Base-by-base conservation (phyloP, 2,888 invertebrate species). In the Pachycephus smyrnensis region DNA sequence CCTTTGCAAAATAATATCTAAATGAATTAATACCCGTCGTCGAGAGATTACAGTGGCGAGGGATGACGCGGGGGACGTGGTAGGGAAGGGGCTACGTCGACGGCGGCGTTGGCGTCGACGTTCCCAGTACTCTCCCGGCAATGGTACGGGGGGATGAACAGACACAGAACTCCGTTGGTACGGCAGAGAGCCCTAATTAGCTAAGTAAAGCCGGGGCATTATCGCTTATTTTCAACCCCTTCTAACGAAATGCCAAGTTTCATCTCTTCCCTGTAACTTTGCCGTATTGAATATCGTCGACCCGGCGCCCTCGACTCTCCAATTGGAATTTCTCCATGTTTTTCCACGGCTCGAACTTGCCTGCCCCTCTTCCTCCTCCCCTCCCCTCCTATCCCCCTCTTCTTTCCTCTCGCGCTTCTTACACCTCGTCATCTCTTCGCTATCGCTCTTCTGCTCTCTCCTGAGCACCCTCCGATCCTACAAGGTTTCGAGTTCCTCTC, bases 161-260 rank as follows among this genome's bases (percentile, higher is more conserved):
- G 87, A 87, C 84, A 84, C 81, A 82, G 81, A 84, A 82, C 80
- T 83, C 83, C 80, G 82, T 82, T 78, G 80, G 79, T 73, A 75
- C 76, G 76, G 77, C 75, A 81, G 80, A 82, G 80, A 82, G 85
- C 80, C 86, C 89, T 91, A 91, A 91, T 91, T 91, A 91, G 91
- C 90, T 91, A 90, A 91, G 91, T 91, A 91, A 91, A 91, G 91
- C 90, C 86, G 84, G 84, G 85, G 90, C 88, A 89, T 91, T 91
- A 90, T 91, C 91, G 89, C 90, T 90, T 90, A 89, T 89, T 90
- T 90, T 87, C 87, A 87, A 88, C 85, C 88, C 88, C 83, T 85
- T 86, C 86, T 80, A 76, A 76, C 68, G 78, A 68, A 78, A 76
- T 76, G 71, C 76, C 78, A 76, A 78, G 76, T 78, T 78, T 78